Base-by-base conservation (phyloP, 2,797 vertebrate genomes). In the Tarsius wallacei region DNA sequence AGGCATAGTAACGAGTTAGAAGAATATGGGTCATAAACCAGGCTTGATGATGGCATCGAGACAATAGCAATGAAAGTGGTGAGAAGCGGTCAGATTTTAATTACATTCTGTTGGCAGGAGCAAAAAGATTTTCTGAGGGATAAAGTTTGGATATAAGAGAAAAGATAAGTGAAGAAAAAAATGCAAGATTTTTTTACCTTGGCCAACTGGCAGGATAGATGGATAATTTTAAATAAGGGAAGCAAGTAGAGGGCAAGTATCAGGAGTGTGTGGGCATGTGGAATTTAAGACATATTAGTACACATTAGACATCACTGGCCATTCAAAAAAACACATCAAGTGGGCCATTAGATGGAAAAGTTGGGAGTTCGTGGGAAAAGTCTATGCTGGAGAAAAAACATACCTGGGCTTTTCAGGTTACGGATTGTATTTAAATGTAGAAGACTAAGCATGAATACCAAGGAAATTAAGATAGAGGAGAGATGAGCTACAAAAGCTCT, bases 211-310 rank as follows among this genome's bases (percentile, higher is more conserved):
- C 83, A 70, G 1, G 26, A 19, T 24, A 63, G 3, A 59, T 7
- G 36, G 17, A 68, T 57, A 74, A 66, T 63, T 84, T 42, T 42
- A 42, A 42, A 42, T 42, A 31, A 17, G 4, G 12, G 0, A 74
- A 19, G 24, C 3, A 0, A 7, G 4, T 4, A 5, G 6, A 47
- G 61, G 7, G 66, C 5, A 10, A 82, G 10, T 10, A n/a, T 11
- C 7, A 26, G 4, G 2, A 68, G 3, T 26, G 88, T 36, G 2
- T 15, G 1, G 4, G 4, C 6, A 73, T 11, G 17, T 21, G 33
- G 59, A 87, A 47, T 76, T 83, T 61, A 74, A 68, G 10, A 55
- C 24, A 33, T 4, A 55, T n/a, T 19, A 70, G 17, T 33, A 57
- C 28, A 33, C 3, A 73, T 13, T 26, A 19, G 21, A 4, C 6